phyloP scores from a whole-genome alignment of 2,113 vertebrate species.

The Tragelaphus imberbis region DNA sequence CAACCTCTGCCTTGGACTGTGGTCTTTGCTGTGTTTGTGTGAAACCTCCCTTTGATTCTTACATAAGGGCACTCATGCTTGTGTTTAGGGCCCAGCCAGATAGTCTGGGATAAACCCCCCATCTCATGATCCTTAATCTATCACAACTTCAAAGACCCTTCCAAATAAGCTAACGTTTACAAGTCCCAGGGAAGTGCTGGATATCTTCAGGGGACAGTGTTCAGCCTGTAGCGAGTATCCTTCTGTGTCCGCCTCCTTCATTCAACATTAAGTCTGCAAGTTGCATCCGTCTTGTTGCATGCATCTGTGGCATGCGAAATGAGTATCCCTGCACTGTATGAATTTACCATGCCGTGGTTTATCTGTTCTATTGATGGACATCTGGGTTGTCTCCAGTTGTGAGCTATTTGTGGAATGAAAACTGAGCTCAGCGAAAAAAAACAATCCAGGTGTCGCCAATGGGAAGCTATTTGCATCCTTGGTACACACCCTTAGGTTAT shows the following conservation, averaged over 20 bases:
- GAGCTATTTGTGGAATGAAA: neutral
- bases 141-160: neutral
- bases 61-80: neutral
- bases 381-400: neutral
- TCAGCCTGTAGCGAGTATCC: neutral
- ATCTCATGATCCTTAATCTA: neutral
- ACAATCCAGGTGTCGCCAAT: no score
- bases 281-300: neutral
- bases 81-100: neutral
- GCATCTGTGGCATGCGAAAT: neutral
- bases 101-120: neutral
- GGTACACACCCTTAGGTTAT: neutral
- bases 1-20: neutral
- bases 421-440: neutral
- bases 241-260: neutral
- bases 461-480: neutral
- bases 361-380: neutral
- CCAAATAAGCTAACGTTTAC: neutral
- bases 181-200: neutral
- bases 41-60: neutral
- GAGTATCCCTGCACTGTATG: neutral
- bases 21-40: neutral
- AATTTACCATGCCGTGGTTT: neutral
- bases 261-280: neutral
- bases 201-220: neutral